Conservation (phyloP, 2,888 invertebrate genomes). For the Mythimna ferrago region DNA sequence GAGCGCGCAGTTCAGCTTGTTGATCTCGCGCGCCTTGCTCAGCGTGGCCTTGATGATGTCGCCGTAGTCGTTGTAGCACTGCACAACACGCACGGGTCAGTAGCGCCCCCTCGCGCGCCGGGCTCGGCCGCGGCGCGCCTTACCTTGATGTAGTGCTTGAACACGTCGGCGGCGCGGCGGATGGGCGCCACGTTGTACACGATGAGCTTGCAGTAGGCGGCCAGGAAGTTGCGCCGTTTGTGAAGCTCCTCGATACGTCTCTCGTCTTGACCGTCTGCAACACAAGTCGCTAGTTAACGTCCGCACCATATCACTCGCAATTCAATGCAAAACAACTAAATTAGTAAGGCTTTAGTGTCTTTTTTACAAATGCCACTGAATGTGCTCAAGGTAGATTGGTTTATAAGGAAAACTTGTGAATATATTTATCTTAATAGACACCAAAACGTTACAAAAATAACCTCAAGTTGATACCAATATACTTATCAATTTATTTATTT, state of each 20-base stretch:
- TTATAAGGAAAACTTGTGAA: background rate
- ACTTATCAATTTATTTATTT: background rate
- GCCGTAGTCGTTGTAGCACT: slow-evolving; percentile 99
- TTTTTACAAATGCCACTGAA: background rate
- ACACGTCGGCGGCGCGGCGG: slow-evolving; percentile 97
- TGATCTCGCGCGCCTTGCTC: slow-evolving; percentile 99
- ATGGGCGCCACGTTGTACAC: slow-evolving; percentile 99
- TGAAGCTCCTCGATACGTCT: slow-evolving; percentile 99
- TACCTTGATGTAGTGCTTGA: slow-evolving; percentile 99
- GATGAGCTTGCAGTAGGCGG: slow-evolving; percentile 99
- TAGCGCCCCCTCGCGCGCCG: no score
- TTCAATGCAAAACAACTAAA: slow-evolving; percentile 14
- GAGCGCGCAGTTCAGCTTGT: slow-evolving; percentile 98
- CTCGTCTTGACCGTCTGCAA: slow-evolving; percentile 97
- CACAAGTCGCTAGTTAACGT: background rate
- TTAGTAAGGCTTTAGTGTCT: slow-evolving; percentile 44
- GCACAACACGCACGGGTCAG: slow-evolving; percentile 37
- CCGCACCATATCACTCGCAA: background rate
- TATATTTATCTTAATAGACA: slow-evolving; percentile 29
- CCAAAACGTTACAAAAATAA: slow-evolving; percentile 51
- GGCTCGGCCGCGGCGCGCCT: no score
- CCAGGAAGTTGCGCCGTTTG: slow-evolving; percentile 98
- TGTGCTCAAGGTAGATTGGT: background rate
- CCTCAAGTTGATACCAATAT: slow-evolving; percentile 51
- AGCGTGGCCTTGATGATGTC: slow-evolving; percentile 99